Conservation (phyloP, 2,888 invertebrate species). For the Dryadula phaetusa region DNA sequence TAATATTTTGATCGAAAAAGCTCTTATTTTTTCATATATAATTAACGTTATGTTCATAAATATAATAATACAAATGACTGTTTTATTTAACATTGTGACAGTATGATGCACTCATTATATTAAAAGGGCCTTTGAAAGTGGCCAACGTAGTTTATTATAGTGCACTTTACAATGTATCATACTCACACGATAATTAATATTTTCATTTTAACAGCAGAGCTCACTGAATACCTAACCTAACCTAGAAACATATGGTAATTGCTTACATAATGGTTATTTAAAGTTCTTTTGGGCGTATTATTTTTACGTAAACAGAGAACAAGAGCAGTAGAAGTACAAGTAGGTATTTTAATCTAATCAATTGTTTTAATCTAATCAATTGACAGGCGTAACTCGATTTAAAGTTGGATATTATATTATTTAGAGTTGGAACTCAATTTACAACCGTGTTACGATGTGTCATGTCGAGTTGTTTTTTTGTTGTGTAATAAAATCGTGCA, state of each 20-base stretch:
- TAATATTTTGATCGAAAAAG: too few species aligned
- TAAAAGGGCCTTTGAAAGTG: conserved; percentile 31
- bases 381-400: too few species aligned
- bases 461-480: too few species aligned
- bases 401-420: too few species aligned
- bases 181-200: conserved; percentile 18
- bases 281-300: not conserved
- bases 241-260: not conserved
- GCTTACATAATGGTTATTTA: not conserved
- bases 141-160: conserved; percentile 23
- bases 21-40: not conserved
- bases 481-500: too few species aligned
- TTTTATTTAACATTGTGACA: not conserved
- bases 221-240: not conserved
- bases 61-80: not conserved
- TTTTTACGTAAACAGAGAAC: too few species aligned
- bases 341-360: too few species aligned
- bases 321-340: too few species aligned
- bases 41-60: not conserved
- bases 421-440: too few species aligned
- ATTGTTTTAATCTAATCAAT: too few species aligned
- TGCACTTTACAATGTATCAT: conserved; percentile 11
- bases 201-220: conserved; percentile 3
- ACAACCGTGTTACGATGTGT: too few species aligned
- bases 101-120: conserved; percentile 29